Base-by-base conservation (phyloP, 2,113 vertebrate species). In the Prinia subflava region DNA sequence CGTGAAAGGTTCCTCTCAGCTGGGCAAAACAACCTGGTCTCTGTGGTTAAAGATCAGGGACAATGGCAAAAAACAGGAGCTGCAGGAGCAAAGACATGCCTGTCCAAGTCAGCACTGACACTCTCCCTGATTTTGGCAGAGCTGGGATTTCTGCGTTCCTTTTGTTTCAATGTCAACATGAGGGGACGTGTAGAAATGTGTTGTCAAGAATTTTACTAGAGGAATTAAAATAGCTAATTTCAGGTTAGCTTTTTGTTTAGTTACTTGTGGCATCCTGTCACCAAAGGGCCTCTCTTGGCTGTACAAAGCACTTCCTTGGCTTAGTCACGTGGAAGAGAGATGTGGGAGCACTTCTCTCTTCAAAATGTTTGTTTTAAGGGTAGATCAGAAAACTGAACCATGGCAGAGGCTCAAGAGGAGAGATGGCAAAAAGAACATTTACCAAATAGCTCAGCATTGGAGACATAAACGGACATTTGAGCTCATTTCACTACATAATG, bases 401-500 rank as follows among this genome's bases (percentile, higher is more conserved):
- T 2, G 9, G 46, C 62, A 90, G 35, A 88, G 23, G 27, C 73
- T 76, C 65, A 59, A 37, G 19, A 87, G n/a, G 42, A 92, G 52
- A 64, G 44, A 68, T 81, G 49, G 24, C n/a, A 52, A 68, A 92
- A 89, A 74, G 49, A 83, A 17, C 62, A 50, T 89, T 97, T 96
- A 96, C 96, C 80, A 80, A 95, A 88, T 44, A 92, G 63, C 64
- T 95, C 89, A 92, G 77, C 42, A 5, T 1, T 46, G 52, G 71
- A 92, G 92, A 92, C 35, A 84, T 71, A 97, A 97, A 96, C 0
- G 46, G 92, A 97, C 88, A 96, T 83, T 92, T 80, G 89, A 90
- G 95, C 90, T 97, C 90, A 93, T 95, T 93, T 95, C 76, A 74
- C 90, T 92, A 57, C 94, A 92, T 97, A 95, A 94, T 83, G n/a